phyloP scores from a whole-genome alignment of 2,797 vertebrate species.

The Leptoclinus maculatus region DNA sequence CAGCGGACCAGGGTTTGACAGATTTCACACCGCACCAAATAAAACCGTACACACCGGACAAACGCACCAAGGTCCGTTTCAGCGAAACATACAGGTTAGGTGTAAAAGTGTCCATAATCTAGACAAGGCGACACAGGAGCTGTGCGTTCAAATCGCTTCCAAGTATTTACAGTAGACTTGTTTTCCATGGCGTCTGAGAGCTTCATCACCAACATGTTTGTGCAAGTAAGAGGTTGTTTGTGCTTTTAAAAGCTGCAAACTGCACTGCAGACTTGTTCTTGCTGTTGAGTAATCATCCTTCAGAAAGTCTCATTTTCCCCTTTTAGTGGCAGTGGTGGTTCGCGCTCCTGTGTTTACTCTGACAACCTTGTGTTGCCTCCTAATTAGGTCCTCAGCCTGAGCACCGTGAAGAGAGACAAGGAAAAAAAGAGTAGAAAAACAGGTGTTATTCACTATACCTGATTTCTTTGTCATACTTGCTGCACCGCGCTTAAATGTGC shows the following conservation, averaged over 20 bases:
- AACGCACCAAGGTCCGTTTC: not conserved
- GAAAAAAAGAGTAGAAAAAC: not conserved
- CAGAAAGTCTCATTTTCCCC: conserved; percentile 21
- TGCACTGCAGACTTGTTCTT: conserved; percentile 6
- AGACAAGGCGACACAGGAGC: not conserved
- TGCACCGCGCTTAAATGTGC: not conserved
- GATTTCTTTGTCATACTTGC: conserved; percentile 27
- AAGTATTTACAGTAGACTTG: not conserved
- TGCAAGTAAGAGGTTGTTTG: conserved; percentile 1
- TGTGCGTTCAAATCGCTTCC: not conserved
- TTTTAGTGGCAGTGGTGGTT: conserved; percentile 15
- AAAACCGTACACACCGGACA: too few species aligned
- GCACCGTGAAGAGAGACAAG: conserved; percentile 16
- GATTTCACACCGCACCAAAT: not conserved
- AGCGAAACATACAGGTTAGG: not conserved
- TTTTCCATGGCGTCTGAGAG: not conserved
- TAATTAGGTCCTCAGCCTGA: conserved; percentile 58
- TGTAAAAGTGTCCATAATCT: not conserved
- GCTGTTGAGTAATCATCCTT: conserved; percentile 21
- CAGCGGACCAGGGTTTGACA: not conserved
- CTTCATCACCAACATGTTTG: conserved; percentile 19
- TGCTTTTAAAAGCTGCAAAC: conserved; percentile 5
- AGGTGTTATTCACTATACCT: conserved; percentile 41
- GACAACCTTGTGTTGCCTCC: conserved; percentile 33
- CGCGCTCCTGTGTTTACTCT: conserved; percentile 35